These are phyloP conservation scores for Lochmaea capreae DNA, from an alignment of 2,888 invertebrate species.

Conservation along the genomic window DNA sequence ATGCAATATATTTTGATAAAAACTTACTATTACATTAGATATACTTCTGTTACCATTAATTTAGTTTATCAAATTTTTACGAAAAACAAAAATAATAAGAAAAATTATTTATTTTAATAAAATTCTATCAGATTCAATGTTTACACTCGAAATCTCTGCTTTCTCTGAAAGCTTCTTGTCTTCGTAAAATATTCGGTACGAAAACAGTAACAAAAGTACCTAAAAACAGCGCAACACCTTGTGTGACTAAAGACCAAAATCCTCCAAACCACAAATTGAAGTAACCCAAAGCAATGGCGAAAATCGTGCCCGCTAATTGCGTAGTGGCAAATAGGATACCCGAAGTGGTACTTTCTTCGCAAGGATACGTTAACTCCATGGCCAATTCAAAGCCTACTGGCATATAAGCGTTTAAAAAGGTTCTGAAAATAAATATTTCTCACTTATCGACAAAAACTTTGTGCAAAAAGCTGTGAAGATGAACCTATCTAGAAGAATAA, in stretches of 20 bases:
- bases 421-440: constrained; percentile 40
- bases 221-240: constrained; percentile 46
- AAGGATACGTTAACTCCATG: constrained; percentile 52
- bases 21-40: no score
- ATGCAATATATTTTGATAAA: no score
- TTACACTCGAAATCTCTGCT: constrained; percentile 1
- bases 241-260: constrained; percentile 52
- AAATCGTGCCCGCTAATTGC: constrained; percentile 48
- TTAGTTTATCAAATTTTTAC: no score
- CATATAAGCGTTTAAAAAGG: constrained; percentile 51
- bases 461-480: not conserved
- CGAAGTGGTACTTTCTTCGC: constrained; percentile 50
- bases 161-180: constrained; percentile 50
- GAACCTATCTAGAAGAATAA: not conserved
- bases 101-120: not conserved
- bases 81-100: not conserved
- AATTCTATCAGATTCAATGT: no score
- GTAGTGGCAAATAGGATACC: constrained; percentile 50
- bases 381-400: constrained; percentile 53
- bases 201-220: constrained; percentile 51
- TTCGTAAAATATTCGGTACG: constrained; percentile 50
- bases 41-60: no score
- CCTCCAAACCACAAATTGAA: constrained; percentile 48
- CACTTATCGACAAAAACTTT: not conserved
- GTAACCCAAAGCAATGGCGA: constrained; percentile 46